Conservation (phyloP, 2,888 invertebrate species). For the Tetanocera ferruginea region DNA sequence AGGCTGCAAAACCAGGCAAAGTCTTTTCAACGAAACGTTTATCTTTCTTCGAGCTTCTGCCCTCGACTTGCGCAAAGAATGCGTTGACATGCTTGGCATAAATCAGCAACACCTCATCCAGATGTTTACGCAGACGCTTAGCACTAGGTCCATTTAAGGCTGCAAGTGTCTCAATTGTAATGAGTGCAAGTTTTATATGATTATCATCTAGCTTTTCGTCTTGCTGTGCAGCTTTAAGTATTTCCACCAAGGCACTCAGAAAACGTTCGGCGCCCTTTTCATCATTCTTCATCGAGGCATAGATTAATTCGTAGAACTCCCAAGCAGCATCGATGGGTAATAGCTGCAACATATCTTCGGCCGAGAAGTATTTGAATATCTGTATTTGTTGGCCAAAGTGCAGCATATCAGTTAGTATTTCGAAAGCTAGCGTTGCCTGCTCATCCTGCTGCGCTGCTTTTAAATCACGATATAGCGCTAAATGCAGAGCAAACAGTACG, state of each 20-base stretch:
- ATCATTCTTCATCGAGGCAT: conserved; percentile 53
- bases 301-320: conserved; percentile 62
- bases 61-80: conserved; percentile 48
- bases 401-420: conserved; percentile 59
- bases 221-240: conserved; percentile 45
- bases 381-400: conserved; percentile 63
- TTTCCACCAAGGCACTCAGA: conserved; percentile 50
- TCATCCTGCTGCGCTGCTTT: conserved; percentile 47
- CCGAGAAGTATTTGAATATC: conserved; percentile 59
- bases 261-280: conserved; percentile 56
- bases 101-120: conserved; percentile 47
- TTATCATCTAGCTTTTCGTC: conserved; percentile 48
- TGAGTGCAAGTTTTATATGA: conserved; percentile 56
- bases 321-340: conserved; percentile 53
- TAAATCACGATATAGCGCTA: conserved; percentile 61
- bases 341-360: conserved; percentile 54
- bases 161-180: conserved; percentile 59
- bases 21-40: conserved; percentile 63
- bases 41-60: conserved; percentile 51
- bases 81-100: conserved; percentile 48
- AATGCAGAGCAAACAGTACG: conserved; percentile 58
- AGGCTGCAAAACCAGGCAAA: conserved; percentile 53
- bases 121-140: conserved; percentile 52
- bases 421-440: conserved; percentile 47
- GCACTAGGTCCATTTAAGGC: conserved; percentile 51